Conservation (phyloP, 1,140 invertebrate species). For the Bombus consobrinus region DNA sequence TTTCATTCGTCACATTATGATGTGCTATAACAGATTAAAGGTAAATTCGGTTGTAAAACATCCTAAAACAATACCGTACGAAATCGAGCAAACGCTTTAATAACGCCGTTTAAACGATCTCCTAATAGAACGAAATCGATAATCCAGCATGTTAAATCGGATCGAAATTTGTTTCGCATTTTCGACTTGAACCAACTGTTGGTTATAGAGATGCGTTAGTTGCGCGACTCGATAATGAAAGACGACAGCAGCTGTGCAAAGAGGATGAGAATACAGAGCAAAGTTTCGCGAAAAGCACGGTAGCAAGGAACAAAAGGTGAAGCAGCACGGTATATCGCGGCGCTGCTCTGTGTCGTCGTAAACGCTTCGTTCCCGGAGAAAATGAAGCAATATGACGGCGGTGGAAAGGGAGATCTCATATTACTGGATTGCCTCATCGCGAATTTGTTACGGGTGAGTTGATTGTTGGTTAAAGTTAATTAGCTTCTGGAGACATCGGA, state of each 20-base stretch:
- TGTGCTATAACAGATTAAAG: too few species aligned
- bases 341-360: not conserved
- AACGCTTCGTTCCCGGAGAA: slow-evolving; percentile 24
- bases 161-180: not conserved
- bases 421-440: slow-evolving; percentile 44
- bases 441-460: slow-evolving; percentile 46
- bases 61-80: too few species aligned
- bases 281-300: slow-evolving; percentile 21
- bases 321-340: not conserved
- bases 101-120: too few species aligned
- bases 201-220: slow-evolving; percentile 4
- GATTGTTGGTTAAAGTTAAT: slow-evolving; percentile 51
- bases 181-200: slow-evolving; percentile 23
- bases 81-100: too few species aligned
- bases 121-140: not conserved
- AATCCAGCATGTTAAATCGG: not conserved
- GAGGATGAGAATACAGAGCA: slow-evolving; percentile 4
- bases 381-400: slow-evolving; percentile 28
- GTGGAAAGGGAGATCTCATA: not conserved
- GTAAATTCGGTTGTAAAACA: too few species aligned
- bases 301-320: slow-evolving; percentile 11
- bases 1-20: not conserved
- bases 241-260: not conserved
- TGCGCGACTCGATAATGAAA: slow-evolving; percentile 26
- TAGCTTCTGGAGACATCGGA: slow-evolving; percentile 42